Evolutionary conservation across 2,888 invertebrate species (phyloP).

Genomic region (Tachina grossa): DNA sequence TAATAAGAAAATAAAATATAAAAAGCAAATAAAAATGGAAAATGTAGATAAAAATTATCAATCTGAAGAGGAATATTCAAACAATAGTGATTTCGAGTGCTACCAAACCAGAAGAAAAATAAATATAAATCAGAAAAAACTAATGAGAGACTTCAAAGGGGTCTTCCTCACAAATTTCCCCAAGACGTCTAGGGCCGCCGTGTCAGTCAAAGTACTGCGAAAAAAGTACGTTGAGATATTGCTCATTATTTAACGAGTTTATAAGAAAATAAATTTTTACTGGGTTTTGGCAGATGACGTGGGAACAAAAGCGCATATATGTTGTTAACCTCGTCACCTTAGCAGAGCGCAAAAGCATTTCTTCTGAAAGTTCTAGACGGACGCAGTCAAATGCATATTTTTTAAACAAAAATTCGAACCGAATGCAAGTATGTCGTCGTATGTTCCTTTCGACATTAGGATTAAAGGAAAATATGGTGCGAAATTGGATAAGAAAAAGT

Average conservation of each 20-base stretch:
- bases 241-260: background rate
- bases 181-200: conserved; percentile 18
- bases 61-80: too few relatives aligned
- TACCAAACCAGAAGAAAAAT: too few relatives aligned
- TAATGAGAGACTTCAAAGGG: too few relatives aligned
- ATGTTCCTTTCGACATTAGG: conserved; percentile 22
- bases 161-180: conserved; percentile 35
- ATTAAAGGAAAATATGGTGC: too few relatives aligned
- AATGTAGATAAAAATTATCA: conserved; percentile 21
- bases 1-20: conserved; percentile 33
- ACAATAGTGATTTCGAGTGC: too few relatives aligned
- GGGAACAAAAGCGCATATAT: conserved; percentile 27
- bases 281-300: conserved; percentile 10
- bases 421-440: conserved; percentile 15
- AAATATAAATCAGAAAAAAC: too few relatives aligned
- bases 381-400: conserved; percentile 35
- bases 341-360: conserved; percentile 24
- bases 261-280: background rate
- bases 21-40: conserved; percentile 23
- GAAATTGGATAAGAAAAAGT: background rate
- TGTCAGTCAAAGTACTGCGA: conserved; percentile 12
- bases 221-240: conserved; percentile 17
- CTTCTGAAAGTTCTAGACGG: conserved; percentile 24
- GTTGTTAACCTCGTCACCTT: conserved; percentile 30
- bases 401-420: conserved; percentile 25